phyloP scores from a whole-genome alignment of 2,797 vertebrate genomes.

The Eulemur mongoz region DNA sequence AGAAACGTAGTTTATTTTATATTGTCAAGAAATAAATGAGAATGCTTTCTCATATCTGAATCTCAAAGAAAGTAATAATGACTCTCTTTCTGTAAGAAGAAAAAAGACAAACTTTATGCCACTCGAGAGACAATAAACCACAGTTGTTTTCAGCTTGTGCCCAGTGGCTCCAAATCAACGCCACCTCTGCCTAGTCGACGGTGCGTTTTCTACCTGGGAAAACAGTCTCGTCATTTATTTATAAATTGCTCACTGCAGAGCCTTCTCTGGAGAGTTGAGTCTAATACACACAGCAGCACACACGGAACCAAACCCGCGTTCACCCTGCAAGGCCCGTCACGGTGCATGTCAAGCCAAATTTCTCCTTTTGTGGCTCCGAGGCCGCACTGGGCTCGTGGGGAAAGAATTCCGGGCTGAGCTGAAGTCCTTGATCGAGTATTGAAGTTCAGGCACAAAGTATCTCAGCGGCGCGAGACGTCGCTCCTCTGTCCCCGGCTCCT shows the following conservation, averaged over 20 bases:
- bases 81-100: neutral
- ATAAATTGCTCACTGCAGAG: neutral
- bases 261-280: neutral
- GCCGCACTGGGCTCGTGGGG: slow-evolving; percentile 57
- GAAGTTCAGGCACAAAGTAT: slow-evolving; percentile 81
- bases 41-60: neutral
- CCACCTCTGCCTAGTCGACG: neutral
- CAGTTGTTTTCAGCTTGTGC: neutral
- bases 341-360: slow-evolving; percentile 36
- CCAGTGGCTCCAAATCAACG: neutral
- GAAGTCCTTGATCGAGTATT: slow-evolving; percentile 83
- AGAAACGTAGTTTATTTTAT: neutral
- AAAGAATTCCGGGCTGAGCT: slow-evolving; percentile 79
- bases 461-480: slow-evolving; percentile 75
- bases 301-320: accelerated
- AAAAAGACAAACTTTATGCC: neutral
- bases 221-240: slow-evolving; percentile 49
- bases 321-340: neutral
- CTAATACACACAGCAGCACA: neutral
- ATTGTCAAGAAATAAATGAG: neutral
- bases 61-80: neutral
- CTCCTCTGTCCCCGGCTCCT: neutral
- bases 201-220: slow-evolving; percentile 16
- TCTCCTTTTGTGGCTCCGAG: slow-evolving; percentile 42
- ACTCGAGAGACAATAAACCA: neutral